Percentiles rank a stretch among this genome's conserved stretches.
Evolutionary conservation across 2,113 vertebrate species (phyloP).

Genomic region (Pandion haliaetus): DNA sequence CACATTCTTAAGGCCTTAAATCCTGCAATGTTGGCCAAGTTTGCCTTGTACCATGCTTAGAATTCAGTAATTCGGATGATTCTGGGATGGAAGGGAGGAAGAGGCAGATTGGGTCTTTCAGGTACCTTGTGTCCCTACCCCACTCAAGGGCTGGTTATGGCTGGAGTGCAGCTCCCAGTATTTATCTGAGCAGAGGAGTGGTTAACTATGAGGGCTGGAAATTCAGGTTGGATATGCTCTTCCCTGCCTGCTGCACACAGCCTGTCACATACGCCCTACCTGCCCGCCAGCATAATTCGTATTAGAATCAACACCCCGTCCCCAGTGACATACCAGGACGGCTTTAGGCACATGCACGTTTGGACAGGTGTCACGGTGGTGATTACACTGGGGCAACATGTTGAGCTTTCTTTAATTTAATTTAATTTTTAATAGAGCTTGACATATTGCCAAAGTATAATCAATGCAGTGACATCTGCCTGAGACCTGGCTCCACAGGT

Average conservation of each 20-base stretch:
- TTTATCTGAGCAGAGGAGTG: background rate
- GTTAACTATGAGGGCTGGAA: background rate
- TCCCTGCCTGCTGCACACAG: background rate
- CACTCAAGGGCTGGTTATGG: background rate
- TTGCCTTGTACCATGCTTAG: background rate
- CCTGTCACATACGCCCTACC: background rate
- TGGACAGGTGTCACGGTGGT: background rate
- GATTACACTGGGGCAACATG: background rate
- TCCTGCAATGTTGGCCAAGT: rapidly evolving
- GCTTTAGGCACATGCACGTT: background rate
- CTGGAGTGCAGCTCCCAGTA: background rate
- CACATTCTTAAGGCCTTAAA: background rate
- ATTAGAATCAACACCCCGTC: background rate
- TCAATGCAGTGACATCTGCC: slow-evolving; percentile 36
- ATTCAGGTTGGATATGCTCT: background rate
- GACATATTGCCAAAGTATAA: slow-evolving; percentile 26
- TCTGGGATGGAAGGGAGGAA: background rate
- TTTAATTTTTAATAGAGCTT: slow-evolving; percentile 51
- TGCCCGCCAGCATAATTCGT: background rate
- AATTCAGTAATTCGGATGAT: background rate
- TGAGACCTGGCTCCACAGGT: background rate
- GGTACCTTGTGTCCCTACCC: background rate
- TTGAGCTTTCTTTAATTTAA: slow-evolving; percentile 30
- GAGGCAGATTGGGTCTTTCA: background rate
- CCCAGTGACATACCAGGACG: background rate